Conservation (phyloP, 1,140 invertebrate genomes). For the Zaprionus inermis region DNA sequence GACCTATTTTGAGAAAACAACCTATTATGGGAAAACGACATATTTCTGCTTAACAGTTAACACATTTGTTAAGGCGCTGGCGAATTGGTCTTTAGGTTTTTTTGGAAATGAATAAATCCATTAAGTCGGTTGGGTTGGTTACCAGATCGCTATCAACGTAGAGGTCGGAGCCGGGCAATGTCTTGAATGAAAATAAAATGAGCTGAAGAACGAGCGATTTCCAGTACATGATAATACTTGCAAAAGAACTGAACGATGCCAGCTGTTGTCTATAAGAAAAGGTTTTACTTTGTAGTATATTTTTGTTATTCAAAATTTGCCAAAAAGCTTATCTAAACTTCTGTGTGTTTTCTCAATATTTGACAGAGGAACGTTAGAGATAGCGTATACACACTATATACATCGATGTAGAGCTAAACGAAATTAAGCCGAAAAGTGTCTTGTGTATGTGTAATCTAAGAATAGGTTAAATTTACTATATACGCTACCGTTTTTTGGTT, state of each 20-base stretch:
- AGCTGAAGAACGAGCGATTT: not conserved
- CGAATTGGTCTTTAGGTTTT: too few relatives aligned
- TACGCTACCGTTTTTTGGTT: not conserved
- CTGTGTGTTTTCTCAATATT: not conserved
- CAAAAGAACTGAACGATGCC: not conserved
- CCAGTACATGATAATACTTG: not conserved
- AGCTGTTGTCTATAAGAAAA: too few relatives aligned
- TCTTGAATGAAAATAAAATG: not conserved
- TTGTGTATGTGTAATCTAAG: not conserved
- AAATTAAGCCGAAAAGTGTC: not conserved
- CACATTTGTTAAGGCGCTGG: too few relatives aligned
- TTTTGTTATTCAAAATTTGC: too few relatives aligned
- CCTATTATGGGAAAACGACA: too few relatives aligned
- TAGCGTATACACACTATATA: not conserved
- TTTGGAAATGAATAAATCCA: too few relatives aligned
- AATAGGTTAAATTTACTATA: not conserved
- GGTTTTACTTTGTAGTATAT: too few relatives aligned
- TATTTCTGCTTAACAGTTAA: too few relatives aligned
- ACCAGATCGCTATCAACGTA: not conserved
- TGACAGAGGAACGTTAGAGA: not conserved
- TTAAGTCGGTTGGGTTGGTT: not conserved
- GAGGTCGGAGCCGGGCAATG: not conserved
- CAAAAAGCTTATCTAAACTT: too few relatives aligned
- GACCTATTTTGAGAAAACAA: too few relatives aligned
- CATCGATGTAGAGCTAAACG: not conserved